Base-by-base conservation (phyloP, 2,113 vertebrate species). In the Gasterosteus aculeatus region DNA sequence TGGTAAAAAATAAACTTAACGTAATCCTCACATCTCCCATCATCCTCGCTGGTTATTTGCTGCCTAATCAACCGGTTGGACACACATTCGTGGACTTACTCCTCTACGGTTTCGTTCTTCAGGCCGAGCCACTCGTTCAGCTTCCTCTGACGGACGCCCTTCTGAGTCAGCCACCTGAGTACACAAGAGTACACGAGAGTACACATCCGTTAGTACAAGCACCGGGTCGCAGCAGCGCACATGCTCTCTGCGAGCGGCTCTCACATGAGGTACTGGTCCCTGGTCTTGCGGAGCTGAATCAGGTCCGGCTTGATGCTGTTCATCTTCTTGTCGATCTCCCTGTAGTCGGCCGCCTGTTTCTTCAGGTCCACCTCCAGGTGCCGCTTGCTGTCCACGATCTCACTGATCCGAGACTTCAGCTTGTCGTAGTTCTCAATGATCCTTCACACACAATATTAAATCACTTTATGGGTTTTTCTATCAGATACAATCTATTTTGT, bases 251-350 rank as follows among this genome's bases (percentile, higher is more conserved):
- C 2, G 42, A 2, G 49, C 14, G 46, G 10, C 0, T 16, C 83
- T 35, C 84, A 99, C 98, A 98, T 96, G 78, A 99, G 94, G 91
- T 99, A 99, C 69, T 98, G 98, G 94, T 99, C 97, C 95, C 98
- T 92, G 31, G 97, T 99, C 94, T 99, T 99, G 85, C 98, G 96
- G 77, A 99, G 95, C 86, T 99, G 98, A 92, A 99, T 99, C 88
- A 99, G 96, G 82, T 99, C 98, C 1, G 98, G 98, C 41, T 99
- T 99, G 87, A 99, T 99, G 95, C 98, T 99, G 94, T 99, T 99
- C 98, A 99, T 99, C 72, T 96, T 96, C 66, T 99, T 99, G 93
- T 99, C 98, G 58, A 98, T 99, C 91, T 99, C 98, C 7, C 98
- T 91, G 47, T 99, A 98, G 85, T 99, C 98, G 0, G 97, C 96